Evolutionary conservation across 2,113 vertebrate genomes (phyloP).

Genomic region (Vulpes ferrilata): DNA sequence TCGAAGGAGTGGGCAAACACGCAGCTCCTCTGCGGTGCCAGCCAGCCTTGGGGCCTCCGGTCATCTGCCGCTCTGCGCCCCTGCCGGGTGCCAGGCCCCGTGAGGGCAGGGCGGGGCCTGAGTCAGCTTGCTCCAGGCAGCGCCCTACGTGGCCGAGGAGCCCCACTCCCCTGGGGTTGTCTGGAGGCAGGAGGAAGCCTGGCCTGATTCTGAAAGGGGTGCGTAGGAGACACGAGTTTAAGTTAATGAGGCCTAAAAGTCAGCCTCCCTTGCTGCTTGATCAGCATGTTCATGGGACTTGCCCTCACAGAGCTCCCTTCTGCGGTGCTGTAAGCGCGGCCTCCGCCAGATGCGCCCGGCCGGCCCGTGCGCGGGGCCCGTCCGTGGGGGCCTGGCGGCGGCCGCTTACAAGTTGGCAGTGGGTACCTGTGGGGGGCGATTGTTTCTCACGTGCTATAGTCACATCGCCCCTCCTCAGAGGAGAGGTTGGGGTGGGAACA

Average conservation of each 20-base stretch:
- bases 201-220: background rate
- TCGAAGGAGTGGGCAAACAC: background rate
- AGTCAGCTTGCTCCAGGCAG: background rate
- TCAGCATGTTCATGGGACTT: background rate
- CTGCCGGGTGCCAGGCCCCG: background rate
- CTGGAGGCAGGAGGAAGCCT: background rate
- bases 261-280: background rate
- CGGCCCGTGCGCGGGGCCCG: background rate
- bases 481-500: background rate
- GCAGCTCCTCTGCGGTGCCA: background rate
- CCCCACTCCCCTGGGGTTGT: background rate
- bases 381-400: background rate
- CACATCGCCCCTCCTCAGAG: background rate
- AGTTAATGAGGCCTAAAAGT: background rate
- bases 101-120: background rate
- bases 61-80: background rate
- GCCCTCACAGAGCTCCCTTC: background rate
- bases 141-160: background rate
- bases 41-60: background rate
- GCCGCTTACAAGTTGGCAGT: background rate
- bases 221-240: background rate
- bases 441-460: background rate
- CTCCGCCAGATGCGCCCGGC: fast-evolving
- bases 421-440: background rate
- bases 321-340: fast-evolving